Evolutionary conservation across 2,113 vertebrate genomes (phyloP), one percentile per base, ranked within the genome.

Genomic region (Scolopax mira): DNA sequence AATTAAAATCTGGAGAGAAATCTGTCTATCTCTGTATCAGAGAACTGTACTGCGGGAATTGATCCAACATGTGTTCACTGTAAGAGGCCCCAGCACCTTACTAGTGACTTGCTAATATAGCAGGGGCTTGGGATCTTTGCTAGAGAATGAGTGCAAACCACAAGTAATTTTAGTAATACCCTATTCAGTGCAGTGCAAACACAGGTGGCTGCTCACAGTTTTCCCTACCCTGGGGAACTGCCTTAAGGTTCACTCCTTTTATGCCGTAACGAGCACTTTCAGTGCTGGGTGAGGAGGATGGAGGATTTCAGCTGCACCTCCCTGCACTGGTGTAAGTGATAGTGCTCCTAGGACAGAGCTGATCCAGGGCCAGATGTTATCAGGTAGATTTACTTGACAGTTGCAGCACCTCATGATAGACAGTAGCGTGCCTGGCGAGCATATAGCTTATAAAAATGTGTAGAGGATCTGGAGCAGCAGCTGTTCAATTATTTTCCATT

Each of bases 141-240:
- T 70, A 44, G 33, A 77, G 33, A 60, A 39, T 3, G 5, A 77
- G 9, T 30, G 13, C 46, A 61, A 77, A 48, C 27, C 44, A 19
- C 24, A 57, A 49, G 39, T 75, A 72, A 48, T 72, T 88, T 74
- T 83, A 57, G 72, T 73, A 11, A 22, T 62, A 27, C 62, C 13
- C 14, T 52, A 66, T 90, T 55, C 46, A 92, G 52, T 65, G 62
- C 62, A 69, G 41, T 60, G 64, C 54, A 69, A 14, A 44, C 44
- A n/a, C 0, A 46, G 42, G 37, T 3, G 2, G 14, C 51, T 54
- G 18, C 41, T 87, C 2, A 1, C 0, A 54, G 17, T 52, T 89
- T 72, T 71, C 28, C 35, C 39, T 75, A 0, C 33, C 61, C 62
- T 74, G 25, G 25, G 39, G 19, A 85, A 3, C 23, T 74, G 42